phyloP scores from a whole-genome alignment of 2,797 vertebrate species.

The Pampus argenteus region DNA sequence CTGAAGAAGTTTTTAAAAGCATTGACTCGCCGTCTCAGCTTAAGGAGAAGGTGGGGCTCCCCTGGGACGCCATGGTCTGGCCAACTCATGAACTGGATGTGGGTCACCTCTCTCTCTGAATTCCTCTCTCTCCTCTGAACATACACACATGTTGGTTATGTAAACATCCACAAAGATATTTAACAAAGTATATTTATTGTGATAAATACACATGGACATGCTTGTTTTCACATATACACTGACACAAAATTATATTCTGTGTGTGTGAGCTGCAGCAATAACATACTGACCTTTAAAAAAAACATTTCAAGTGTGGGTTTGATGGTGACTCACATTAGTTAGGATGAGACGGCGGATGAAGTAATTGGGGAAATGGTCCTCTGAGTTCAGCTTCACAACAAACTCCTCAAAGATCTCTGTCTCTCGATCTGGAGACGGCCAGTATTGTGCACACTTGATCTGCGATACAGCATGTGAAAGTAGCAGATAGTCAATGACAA shows the following conservation, averaged over 20 bases:
- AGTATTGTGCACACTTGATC: constrained; percentile 97
- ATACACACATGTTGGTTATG: constrained; percentile 8
- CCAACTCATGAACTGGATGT: constrained; percentile 98
- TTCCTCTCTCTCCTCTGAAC: constrained; percentile 89
- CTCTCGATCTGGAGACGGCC: constrained; percentile 87
- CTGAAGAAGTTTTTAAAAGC: constrained; percentile 97
- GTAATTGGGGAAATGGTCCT: constrained; percentile 92
- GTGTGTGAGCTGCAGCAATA: neutral
- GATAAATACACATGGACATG: neutral
- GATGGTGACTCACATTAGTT: constrained; percentile 77
- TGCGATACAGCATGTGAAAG: constrained; percentile 61
- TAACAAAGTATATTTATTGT: neutral
- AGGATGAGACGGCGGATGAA: constrained; percentile 90
- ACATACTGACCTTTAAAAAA: neutral
- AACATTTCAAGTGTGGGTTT: neutral
- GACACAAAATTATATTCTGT: neutral
- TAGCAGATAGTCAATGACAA: neutral
- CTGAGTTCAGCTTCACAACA: constrained; percentile 86
- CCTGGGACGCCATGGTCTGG: constrained; percentile 96
- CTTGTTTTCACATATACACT: neutral
- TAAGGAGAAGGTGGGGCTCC: constrained; percentile 93
- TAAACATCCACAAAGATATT: neutral
- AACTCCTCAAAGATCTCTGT: constrained; percentile 88
- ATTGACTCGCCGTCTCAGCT: constrained; percentile 92
- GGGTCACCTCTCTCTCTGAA: constrained; percentile 91